phyloP scores from a whole-genome alignment of 2,888 invertebrate genomes.

The Ochlodes sylvanus region DNA sequence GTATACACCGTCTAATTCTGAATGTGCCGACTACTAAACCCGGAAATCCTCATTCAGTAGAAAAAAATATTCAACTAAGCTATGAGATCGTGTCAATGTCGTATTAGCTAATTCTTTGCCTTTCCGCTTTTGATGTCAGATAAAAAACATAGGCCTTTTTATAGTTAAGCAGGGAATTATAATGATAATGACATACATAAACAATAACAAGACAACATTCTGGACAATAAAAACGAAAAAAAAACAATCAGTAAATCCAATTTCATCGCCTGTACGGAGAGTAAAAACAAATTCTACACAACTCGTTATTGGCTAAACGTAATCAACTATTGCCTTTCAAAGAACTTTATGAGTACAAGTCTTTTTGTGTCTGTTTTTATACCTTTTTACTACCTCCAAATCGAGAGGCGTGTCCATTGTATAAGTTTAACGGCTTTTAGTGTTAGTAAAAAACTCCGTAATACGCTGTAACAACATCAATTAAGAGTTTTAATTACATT shows the following conservation, averaged over 20 bases:
- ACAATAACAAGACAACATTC: background rate
- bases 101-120: background rate
- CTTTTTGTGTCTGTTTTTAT: slow-evolving; percentile 20
- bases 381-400: slow-evolving; percentile 28
- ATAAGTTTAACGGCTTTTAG: slow-evolving; percentile 30
- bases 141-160: background rate
- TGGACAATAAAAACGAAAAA: background rate
- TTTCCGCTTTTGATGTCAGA: background rate
- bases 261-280: slow-evolving; percentile 12
- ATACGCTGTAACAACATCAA: slow-evolving; percentile 30
- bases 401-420: slow-evolving; percentile 33
- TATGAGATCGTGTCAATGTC: background rate
- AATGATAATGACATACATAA: background rate
- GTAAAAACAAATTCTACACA: slow-evolving; percentile 14
- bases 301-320: slow-evolving; percentile 16
- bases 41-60: background rate
- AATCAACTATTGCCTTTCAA: slow-evolving; percentile 19
- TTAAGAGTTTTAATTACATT: slow-evolving; percentile 32
- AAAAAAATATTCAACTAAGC: background rate
- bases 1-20: too few species aligned
- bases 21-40: too few species aligned
- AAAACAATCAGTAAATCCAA: slow-evolving; percentile 9
- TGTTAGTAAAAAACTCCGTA: slow-evolving; percentile 17
- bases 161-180: background rate
- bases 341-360: slow-evolving; percentile 5